phyloP scores from a whole-genome alignment of 2,797 vertebrate genomes.

The Triplophysa bombifrons region DNA sequence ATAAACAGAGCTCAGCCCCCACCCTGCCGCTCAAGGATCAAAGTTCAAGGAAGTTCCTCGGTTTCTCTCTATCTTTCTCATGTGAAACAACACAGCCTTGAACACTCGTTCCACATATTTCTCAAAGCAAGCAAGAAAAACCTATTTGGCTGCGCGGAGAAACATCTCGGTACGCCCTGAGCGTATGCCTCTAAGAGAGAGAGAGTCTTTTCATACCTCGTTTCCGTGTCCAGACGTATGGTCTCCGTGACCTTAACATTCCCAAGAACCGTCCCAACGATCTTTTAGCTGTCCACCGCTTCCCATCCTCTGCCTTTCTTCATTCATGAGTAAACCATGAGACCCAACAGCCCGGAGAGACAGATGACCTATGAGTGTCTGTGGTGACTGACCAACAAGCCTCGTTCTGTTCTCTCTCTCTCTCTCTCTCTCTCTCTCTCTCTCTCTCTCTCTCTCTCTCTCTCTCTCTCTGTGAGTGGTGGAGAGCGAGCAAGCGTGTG shows the following conservation, averaged over 20 bases:
- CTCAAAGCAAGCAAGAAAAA: not conserved
- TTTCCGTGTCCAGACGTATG: slow-evolving; percentile 75
- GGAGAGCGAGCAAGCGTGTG: slow-evolving; percentile 64
- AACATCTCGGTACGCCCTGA: not conserved
- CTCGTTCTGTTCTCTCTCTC: slow-evolving; percentile 64
- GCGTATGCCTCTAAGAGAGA: not conserved
- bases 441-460: slow-evolving; percentile 43
- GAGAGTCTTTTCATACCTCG: slow-evolving; percentile 56
- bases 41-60: slow-evolving; percentile 66
- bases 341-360: slow-evolving; percentile 58
- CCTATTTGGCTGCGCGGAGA: not conserved
- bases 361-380: slow-evolving; percentile 64
- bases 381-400: slow-evolving; percentile 70
- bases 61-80: slow-evolving; percentile 24
- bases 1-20: slow-evolving; percentile 58
- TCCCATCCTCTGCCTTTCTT: slow-evolving; percentile 59
- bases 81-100: slow-evolving; percentile 17
- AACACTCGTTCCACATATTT: slow-evolving; percentile 9
- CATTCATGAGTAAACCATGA: slow-evolving; percentile 47
- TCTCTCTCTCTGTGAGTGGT: slow-evolving; percentile 63
- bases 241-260: slow-evolving; percentile 71
- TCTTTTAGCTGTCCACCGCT: slow-evolving; percentile 61
- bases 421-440: too few species aligned
- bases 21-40: slow-evolving; percentile 60
- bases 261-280: slow-evolving; percentile 68